Conservation (phyloP, 2,888 invertebrate genomes). For the Acanthosepion pharaonis region DNA sequence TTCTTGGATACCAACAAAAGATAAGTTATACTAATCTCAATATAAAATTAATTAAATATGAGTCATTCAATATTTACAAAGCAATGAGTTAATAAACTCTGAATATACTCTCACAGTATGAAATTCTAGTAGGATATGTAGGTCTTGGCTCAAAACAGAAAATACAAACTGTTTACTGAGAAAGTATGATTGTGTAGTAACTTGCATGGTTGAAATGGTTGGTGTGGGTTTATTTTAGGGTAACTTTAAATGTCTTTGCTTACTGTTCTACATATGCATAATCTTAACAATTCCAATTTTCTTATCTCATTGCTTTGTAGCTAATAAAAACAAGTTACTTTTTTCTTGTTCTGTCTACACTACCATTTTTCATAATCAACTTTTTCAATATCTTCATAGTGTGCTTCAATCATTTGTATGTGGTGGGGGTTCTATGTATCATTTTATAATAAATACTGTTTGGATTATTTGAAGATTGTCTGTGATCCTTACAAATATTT, state of each 20-base stretch:
- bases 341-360: background rate
- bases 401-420: slow-evolving; percentile 13
- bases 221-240: background rate
- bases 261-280: no score
- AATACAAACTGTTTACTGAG: no score
- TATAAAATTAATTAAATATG: no score
- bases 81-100: background rate
- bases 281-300: background rate
- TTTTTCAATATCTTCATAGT: background rate
- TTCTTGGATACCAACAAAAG: no score
- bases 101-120: background rate
- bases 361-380: background rate
- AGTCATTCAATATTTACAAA: background rate
- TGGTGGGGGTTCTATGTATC: background rate
- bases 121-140: background rate
- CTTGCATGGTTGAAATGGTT: background rate
- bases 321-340: background rate
- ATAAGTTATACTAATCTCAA: no score
- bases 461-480: background rate
- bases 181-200: no score
- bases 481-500: background rate
- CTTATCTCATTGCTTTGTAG: background rate
- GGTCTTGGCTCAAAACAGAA: background rate
- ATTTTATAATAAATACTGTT: slow-evolving; percentile 33
- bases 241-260: background rate